Base-by-base conservation (phyloP, 1,140 invertebrate species). In the Zaprionus kolodkinae region DNA sequence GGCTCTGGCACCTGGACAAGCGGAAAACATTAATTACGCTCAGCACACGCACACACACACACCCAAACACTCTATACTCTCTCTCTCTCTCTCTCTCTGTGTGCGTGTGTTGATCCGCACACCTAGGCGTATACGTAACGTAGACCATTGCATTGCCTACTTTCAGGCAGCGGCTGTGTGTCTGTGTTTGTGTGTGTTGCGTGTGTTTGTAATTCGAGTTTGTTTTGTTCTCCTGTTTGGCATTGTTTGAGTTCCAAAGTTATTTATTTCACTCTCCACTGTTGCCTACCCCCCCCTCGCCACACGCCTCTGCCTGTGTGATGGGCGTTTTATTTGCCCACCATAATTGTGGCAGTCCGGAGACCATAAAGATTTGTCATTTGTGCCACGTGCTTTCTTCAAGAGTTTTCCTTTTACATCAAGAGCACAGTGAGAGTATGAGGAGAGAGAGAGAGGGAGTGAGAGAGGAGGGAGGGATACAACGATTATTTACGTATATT, bases 21-120 rank as follows among this genome's bases (percentile, higher is more conserved):
- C 59, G 74, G 74, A 88, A 83, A 80, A 80, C 80, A 88, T 88
- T 88, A 88, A 88, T 88, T 88, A 88, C 80, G 72, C 54, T 55
- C 54, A 72, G 48, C 76, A 80, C 79, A 87, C 72, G 62, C 63
- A 30, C 57, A 54, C 40, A 68, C 27, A 52, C 52, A 55, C 38
- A 45, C 40, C 35, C n/a, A 54, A 2, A 38, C 13, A 27, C 7
- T 10, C 48, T 15, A 21, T 3, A 6, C 10, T 50, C 2, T 21
- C 3, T 9, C 13, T 50, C n/a, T n/a, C n/a, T n/a, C n/a, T n/a
- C n/a, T n/a, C n/a, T n/a, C n/a, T n/a, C n/a, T n/a, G n/a, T n/a
- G n/a, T n/a, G 45, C 7, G 2, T 50, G 45, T 55, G 21, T 48
- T 63, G 60, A 45, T 65, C 48, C 59, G 52, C 67, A 82, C 74